Evolutionary conservation across 2,888 invertebrate genomes (phyloP).

Genomic region (Phasia obesa): DNA sequence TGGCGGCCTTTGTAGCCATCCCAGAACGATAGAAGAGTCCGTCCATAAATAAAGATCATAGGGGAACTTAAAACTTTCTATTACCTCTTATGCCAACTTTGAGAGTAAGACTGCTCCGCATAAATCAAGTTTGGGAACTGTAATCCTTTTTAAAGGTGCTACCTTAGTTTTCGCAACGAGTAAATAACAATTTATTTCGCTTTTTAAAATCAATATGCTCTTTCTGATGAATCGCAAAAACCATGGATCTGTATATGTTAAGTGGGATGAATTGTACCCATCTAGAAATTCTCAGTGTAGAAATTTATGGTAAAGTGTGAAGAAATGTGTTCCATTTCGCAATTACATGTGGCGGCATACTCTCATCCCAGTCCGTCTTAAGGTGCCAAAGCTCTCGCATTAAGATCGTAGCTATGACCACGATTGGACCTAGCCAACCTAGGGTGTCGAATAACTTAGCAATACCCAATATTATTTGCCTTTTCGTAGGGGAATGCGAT

Average conservation of each 20-base stretch:
- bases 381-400: background rate
- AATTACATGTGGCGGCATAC: background rate
- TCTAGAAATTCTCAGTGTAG: background rate
- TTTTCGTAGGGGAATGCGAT: background rate
- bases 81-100: too few relatives aligned
- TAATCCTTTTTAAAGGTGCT: background rate
- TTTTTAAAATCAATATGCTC: background rate
- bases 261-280: conserved; percentile 4
- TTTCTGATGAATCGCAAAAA: conserved; percentile 5
- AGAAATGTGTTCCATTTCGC: conserved; percentile 3
- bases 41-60: too few relatives aligned
- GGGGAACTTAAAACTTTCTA: too few relatives aligned
- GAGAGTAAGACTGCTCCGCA: background rate
- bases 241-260: conserved; percentile 1
- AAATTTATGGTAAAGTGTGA: conserved; percentile 4
- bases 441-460: too few relatives aligned
- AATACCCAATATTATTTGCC: conserved; percentile 11
- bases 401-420: background rate
- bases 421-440: too few relatives aligned
- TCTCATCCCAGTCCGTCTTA: background rate
- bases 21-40: too few relatives aligned
- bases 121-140: conserved; percentile 3
- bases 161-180: too few relatives aligned
- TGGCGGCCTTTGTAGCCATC: too few relatives aligned
- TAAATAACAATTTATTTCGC: too few relatives aligned